Conservation (phyloP, 2,888 invertebrate species). For the Cheilosia vernalis region DNA sequence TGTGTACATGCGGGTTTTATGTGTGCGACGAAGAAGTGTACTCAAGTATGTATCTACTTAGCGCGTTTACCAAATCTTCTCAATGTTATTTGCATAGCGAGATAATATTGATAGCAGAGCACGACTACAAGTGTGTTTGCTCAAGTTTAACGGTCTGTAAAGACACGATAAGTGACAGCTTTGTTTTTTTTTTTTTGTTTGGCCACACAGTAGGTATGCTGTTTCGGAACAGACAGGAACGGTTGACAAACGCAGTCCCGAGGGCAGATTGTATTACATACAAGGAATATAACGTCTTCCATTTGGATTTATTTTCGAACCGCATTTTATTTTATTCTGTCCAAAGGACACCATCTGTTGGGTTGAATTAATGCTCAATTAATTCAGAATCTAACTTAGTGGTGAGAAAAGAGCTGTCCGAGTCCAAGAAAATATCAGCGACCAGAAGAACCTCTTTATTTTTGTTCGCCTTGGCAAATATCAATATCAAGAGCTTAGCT, state of each 20-base stretch:
- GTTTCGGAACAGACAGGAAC: neutral
- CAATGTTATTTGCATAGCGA: slow-evolving; percentile 41
- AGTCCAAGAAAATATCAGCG: no score
- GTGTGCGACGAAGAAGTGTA: slow-evolving; percentile 20
- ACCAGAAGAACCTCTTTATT: no score
- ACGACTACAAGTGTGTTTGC: slow-evolving; percentile 28
- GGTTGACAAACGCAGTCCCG: neutral
- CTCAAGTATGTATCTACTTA: neutral
- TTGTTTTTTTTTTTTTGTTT: slow-evolving; percentile 3
- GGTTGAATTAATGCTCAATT: no score
- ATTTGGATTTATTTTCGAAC: no score
- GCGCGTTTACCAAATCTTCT: slow-evolving; percentile 6
- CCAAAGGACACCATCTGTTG: no score
- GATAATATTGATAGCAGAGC: slow-evolving; percentile 43
- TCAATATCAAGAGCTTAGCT: no score
- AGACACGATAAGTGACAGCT: slow-evolving; percentile 28
- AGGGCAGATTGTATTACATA: neutral
- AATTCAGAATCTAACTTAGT: no score
- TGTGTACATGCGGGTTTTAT: slow-evolving; percentile 7
- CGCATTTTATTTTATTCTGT: no score
- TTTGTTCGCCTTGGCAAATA: no score
- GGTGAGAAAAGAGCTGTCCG: no score
- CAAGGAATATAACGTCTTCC: no score
- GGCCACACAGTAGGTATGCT: neutral
- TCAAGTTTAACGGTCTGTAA: slow-evolving; percentile 6